Evolutionary conservation across 2,797 vertebrate species (phyloP).

Genomic region (Siniperca obscura): DNA sequence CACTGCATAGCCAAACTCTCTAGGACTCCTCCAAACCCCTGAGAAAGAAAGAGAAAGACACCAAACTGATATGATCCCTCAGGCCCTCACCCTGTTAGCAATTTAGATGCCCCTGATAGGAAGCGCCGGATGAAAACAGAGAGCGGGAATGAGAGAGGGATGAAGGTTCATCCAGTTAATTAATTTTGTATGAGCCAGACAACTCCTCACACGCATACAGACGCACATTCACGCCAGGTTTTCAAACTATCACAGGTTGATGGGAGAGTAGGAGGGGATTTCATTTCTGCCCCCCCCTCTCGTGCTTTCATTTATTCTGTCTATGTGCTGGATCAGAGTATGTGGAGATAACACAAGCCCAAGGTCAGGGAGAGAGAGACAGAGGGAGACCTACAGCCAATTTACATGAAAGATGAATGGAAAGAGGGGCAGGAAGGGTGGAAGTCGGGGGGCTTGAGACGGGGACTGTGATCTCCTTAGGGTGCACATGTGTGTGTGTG

Average conservation of each 20-base stretch:
- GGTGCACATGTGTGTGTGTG: constrained; percentile 52
- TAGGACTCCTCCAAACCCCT: constrained; percentile 26
- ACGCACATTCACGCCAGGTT: constrained; percentile 42
- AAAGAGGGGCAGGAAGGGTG: constrained; percentile 72
- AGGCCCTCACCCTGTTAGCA: constrained; percentile 47
- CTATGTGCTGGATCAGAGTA: constrained; percentile 88
- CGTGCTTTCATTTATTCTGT: constrained; percentile 67
- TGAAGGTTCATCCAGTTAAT: constrained; percentile 69
- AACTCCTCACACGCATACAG: constrained; percentile 36
- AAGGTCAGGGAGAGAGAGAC: constrained; percentile 91
- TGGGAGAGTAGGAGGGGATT: constrained; percentile 68
- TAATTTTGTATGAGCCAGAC: constrained; percentile 73
- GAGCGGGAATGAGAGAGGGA: constrained; percentile 43
- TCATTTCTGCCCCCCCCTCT: constrained; percentile 51
- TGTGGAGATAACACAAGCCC: constrained; percentile 91
- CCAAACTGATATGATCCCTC: constrained; percentile 48
- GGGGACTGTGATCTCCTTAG: constrained; percentile 80
- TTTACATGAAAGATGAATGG: constrained; percentile 84
- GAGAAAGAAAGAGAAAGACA: constrained; percentile 45
- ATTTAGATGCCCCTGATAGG: constrained; percentile 65
- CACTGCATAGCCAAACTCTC: constrained; percentile 23
- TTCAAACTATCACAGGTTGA: constrained; percentile 73
- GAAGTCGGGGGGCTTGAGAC: constrained; percentile 63
- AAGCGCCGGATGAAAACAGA: constrained; percentile 38
- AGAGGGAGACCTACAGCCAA: constrained; percentile 82